phyloP scores from a whole-genome alignment of 2,888 invertebrate genomes.

The Amphiduros pacificus region DNA sequence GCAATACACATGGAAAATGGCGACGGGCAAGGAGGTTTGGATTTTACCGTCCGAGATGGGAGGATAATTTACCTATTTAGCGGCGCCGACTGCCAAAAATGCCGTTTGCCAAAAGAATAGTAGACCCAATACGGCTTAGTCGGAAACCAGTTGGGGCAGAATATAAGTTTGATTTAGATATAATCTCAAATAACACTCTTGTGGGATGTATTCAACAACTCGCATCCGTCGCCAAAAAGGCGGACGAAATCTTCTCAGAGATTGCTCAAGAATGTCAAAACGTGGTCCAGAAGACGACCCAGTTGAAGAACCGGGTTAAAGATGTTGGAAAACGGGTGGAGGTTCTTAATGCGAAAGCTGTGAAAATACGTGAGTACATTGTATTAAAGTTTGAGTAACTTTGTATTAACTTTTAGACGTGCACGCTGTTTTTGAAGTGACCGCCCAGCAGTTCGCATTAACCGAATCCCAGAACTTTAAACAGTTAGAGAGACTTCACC shows the following conservation, averaged over 20 bases:
- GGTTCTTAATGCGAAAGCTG: slow-evolving; percentile 16
- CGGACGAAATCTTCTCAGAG: slow-evolving; percentile 12
- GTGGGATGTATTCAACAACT: slow-evolving; percentile 6
- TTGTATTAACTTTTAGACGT: too few relatives aligned
- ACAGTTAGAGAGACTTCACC: too few relatives aligned
- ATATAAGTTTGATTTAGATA: slow-evolving; percentile 16
- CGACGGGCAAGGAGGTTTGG: too few relatives aligned
- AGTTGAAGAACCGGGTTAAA: slow-evolving; percentile 1
- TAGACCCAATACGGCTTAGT: slow-evolving; percentile 11
- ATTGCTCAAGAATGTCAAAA: slow-evolving; percentile 7
- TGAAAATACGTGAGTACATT: slow-evolving; percentile 20
- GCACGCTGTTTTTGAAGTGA: too few relatives aligned
- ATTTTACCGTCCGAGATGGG: too few relatives aligned
- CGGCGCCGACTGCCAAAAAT: slow-evolving; percentile 4
- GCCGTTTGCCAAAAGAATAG: slow-evolving; percentile 16
- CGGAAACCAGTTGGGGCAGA: not conserved
- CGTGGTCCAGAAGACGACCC: slow-evolving; percentile 4
- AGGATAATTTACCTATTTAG: too few relatives aligned
- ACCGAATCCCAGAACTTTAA: too few relatives aligned
- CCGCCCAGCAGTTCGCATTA: too few relatives aligned
- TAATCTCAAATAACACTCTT: slow-evolving; percentile 13
- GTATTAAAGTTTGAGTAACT: too few relatives aligned
- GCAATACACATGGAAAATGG: too few relatives aligned
- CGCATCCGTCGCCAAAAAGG: slow-evolving; percentile 6
- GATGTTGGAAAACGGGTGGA: slow-evolving; percentile 10